These are phyloP conservation scores for Cebus imitator DNA, from an alignment of 2,113 vertebrate species.

Conservation along the genomic window DNA sequence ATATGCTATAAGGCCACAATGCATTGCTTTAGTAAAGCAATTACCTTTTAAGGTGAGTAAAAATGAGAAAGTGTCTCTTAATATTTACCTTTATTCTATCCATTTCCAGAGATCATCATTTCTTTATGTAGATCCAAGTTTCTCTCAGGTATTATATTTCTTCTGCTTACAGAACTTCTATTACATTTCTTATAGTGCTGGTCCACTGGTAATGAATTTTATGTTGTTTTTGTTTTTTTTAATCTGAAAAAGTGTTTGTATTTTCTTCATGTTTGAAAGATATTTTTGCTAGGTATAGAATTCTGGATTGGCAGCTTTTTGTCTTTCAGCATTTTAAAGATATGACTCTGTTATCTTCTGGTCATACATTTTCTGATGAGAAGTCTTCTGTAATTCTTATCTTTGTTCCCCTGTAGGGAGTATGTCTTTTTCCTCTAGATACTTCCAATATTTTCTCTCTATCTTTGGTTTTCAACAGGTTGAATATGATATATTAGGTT, in stretches of 20 bases:
- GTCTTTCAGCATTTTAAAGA: background rate
- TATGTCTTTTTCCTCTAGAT: background rate
- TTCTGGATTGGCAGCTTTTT: background rate
- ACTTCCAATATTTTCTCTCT: background rate
- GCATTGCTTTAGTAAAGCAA: background rate
- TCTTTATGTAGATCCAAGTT: background rate
- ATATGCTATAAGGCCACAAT: background rate
- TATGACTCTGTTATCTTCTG: background rate
- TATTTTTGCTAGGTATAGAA: background rate
- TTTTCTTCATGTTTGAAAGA: background rate
- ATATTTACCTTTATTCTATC: background rate
- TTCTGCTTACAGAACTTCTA: background rate
- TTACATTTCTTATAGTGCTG: background rate
- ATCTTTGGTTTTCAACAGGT: background rate
- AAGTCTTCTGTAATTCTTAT: background rate
- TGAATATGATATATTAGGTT: background rate
- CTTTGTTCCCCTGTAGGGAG: background rate
- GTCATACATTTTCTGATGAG: background rate
- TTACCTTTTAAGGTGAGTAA: slow-evolving; percentile 5
- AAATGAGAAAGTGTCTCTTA: background rate
- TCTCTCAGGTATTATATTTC: background rate
- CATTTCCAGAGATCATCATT: background rate
- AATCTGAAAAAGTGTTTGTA: background rate
- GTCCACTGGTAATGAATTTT: background rate
- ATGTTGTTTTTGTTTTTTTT: background rate